A percentile compares a stretch with the other conserved stretches of the same genome.
Conservation (phyloP, 2,797 vertebrate genomes). For the Jordanella pulchra region DNA sequence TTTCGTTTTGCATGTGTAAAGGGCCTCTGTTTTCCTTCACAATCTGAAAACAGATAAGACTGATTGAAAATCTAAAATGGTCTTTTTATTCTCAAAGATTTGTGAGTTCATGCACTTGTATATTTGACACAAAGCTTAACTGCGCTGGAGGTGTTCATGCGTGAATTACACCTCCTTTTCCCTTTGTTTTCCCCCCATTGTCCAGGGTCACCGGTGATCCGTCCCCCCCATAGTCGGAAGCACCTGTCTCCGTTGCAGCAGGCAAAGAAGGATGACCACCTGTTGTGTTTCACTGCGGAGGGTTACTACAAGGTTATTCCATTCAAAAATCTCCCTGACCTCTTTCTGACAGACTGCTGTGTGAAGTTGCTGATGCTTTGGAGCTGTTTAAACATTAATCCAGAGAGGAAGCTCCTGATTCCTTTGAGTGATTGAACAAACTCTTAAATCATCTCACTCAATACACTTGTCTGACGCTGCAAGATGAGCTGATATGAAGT, state of each 20-base stretch:
- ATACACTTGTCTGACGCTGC: conserved; percentile 1
- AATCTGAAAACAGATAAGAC: conserved; percentile 15
- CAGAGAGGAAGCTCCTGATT: conserved; percentile 15
- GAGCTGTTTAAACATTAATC: conserved; percentile 2
- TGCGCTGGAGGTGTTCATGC: conserved; percentile 37
- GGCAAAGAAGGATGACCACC: conserved; percentile 67
- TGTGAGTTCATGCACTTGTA: conserved; percentile 34
- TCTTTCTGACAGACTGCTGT: conserved; percentile 6
- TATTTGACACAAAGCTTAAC: conserved; percentile 35
- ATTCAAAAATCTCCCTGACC: conserved; percentile 35
- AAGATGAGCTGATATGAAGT: neutral
- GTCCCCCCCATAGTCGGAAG: conserved; percentile 56
- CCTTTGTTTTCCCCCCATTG: conserved; percentile 58
- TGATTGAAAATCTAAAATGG: conserved; percentile 45
- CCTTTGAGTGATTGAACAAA: neutral
- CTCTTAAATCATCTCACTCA: neutral
- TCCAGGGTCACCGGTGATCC: conserved; percentile 55
- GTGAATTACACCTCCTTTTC: conserved; percentile 54
- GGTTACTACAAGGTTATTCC: conserved; percentile 56
- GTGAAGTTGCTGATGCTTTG: conserved; percentile 1
- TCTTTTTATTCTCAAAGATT: conserved; percentile 30
- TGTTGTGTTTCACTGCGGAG: conserved; percentile 50
- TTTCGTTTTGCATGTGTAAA: conserved; percentile 66
- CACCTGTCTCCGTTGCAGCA: conserved; percentile 65
- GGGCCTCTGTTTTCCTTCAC: conserved; percentile 45